These are phyloP conservation scores for Diorhabda sublineata DNA, from an alignment of 1,140 invertebrate genomes.

Conservation along the genomic window DNA sequence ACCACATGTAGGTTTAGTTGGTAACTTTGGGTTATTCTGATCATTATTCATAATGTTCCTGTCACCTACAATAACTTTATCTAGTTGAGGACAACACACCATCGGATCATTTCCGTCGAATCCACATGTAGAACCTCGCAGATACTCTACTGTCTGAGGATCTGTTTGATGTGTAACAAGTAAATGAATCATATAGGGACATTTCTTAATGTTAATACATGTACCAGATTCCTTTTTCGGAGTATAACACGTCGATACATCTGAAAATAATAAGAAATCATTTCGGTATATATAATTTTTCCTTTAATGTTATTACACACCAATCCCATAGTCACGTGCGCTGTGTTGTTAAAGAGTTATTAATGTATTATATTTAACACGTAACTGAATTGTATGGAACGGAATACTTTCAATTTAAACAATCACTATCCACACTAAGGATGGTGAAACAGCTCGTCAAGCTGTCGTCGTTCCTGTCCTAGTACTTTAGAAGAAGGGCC, in stretches of 20 bases:
- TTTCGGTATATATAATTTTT: no score
- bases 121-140: conserved; percentile 50
- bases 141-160: conserved; percentile 11
- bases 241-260: conserved; percentile 14
- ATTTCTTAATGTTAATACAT: conserved; percentile 17
- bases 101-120: conserved; percentile 50
- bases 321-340: no score
- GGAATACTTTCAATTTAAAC: no score
- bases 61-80: neutral
- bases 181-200: conserved; percentile 8
- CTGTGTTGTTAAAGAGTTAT: no score
- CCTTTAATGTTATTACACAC: no score
- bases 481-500: no score
- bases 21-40: neutral
- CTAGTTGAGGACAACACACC: conserved; percentile 50
- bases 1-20: conserved; percentile 42
- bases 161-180: conserved; percentile 5
- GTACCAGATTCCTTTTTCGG: conserved; percentile 17
- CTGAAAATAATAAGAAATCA: conserved; percentile 6
- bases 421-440: no score
- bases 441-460: no score
- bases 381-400: no score
- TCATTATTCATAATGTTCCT: neutral
- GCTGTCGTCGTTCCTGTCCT: no score
- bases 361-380: no score